Evolutionary conservation across 2,888 invertebrate genomes (phyloP).

Genomic region (Pristionchus mayeri): DNA sequence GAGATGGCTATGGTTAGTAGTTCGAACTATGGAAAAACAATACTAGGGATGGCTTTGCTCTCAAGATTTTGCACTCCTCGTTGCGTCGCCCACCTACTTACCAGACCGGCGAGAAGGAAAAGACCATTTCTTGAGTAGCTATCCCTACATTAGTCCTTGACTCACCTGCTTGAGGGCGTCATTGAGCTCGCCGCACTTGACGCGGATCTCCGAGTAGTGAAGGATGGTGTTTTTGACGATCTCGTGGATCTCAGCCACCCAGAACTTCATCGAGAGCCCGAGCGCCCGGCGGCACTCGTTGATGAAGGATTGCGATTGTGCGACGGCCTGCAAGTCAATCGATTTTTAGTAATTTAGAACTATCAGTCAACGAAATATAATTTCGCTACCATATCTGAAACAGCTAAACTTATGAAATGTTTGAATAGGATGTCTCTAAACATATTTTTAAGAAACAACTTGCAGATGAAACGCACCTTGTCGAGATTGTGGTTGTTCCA

Average conservation of each 20-base stretch:
- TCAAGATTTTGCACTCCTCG: neutral
- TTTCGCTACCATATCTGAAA: no score
- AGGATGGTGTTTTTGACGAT: slow-evolving; percentile 76
- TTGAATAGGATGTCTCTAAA: no score
- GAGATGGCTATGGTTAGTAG: no score
- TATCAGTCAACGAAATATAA: no score
- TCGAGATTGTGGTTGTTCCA: slow-evolving; percentile 76
- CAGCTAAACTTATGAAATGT: no score
- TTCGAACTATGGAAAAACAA: no score
- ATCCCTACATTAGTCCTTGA: no score
- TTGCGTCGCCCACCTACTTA: no score
- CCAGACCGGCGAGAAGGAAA: no score
- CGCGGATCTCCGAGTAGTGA: slow-evolving; percentile 75
- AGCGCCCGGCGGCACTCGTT: slow-evolving; percentile 76
- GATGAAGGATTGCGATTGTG: slow-evolving; percentile 76
- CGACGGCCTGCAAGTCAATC: slow-evolving; percentile 65
- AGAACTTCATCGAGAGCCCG: slow-evolving; percentile 76
- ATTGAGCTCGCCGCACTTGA: slow-evolving; percentile 75
- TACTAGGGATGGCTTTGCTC: neutral
- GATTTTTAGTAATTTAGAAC: no score
- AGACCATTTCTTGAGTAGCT: no score
- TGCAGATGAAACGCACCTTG: slow-evolving; percentile 58
- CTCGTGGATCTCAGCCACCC: slow-evolving; percentile 77
- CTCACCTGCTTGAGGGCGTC: slow-evolving; percentile 75
- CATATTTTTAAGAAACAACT: no score